Conservation (phyloP, 2,888 invertebrate species). For the Oscheius sp. region DNA sequence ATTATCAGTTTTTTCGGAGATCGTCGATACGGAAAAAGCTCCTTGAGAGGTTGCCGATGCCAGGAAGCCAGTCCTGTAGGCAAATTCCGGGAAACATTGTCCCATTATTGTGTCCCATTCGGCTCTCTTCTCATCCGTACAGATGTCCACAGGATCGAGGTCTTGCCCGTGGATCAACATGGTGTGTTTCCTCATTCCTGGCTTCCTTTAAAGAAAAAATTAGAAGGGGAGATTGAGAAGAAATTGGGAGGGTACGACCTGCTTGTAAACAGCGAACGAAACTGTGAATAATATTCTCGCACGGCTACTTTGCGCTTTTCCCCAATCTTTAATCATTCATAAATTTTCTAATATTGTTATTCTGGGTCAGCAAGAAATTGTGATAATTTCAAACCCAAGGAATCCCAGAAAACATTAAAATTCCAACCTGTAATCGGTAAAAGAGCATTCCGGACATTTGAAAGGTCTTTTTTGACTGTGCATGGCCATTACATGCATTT, state of each 20-base stretch:
- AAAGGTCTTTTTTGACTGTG: slow-evolving; percentile 46
- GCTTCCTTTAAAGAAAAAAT: slow-evolving; percentile 40
- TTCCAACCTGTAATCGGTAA: slow-evolving; percentile 44
- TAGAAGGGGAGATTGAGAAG: no score
- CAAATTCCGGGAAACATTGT: slow-evolving; percentile 51
- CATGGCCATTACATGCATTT: slow-evolving; percentile 52
- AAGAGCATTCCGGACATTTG: slow-evolving; percentile 44
- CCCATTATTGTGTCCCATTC: slow-evolving; percentile 53
- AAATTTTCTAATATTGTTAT: neutral
- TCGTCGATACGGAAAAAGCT: slow-evolving; percentile 22
- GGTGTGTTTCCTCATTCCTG: slow-evolving; percentile 50
- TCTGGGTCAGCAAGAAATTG: neutral
- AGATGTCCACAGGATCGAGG: slow-evolving; percentile 47
- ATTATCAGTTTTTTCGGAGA: neutral
- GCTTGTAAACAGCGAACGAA: no score
- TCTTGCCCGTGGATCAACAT: slow-evolving; percentile 44
- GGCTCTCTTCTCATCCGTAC: slow-evolving; percentile 39
- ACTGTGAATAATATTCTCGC: no score
- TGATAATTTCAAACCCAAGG: no score
- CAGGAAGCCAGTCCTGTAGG: slow-evolving; percentile 46
- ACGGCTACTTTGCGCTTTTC: no score
- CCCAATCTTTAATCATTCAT: neutral
- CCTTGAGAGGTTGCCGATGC: slow-evolving; percentile 32
- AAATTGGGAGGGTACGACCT: no score
- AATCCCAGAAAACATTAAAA: neutral